phyloP scores from a whole-genome alignment of 2,113 vertebrate genomes.

The Tamias sibiricus region DNA sequence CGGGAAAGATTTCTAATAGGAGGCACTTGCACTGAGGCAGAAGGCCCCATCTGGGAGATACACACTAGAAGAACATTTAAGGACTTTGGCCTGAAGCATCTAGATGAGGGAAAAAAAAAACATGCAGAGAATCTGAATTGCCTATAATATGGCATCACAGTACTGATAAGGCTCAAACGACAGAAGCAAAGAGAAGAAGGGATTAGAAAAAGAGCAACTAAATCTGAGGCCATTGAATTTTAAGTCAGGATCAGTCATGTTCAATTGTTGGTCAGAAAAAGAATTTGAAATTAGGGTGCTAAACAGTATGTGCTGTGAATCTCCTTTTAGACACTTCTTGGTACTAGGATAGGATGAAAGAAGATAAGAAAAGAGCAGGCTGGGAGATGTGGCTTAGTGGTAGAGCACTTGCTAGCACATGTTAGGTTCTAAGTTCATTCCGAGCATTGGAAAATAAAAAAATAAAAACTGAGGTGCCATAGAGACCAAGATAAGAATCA shows the following conservation, averaged over 20 bases:
- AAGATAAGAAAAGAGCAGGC: too few relatives aligned
- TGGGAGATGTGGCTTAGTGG: too few relatives aligned
- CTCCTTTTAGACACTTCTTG: not conserved
- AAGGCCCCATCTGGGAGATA: not conserved
- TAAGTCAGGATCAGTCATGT: not conserved
- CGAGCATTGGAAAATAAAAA: too few relatives aligned
- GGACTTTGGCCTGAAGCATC: not conserved
- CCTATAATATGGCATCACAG: not conserved
- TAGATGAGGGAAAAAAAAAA: not conserved
- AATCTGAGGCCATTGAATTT: not conserved
- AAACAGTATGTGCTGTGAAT: not conserved
- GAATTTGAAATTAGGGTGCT: not conserved
- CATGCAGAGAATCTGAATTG: not conserved
- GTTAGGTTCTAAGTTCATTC: too few relatives aligned
- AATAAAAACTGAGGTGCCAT: accelerated
- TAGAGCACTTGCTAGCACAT: too few relatives aligned
- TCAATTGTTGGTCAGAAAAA: not conserved
- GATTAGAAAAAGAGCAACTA: not conserved
- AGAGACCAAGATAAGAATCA: not conserved
- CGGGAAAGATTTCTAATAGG: not conserved
- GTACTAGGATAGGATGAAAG: not conserved
- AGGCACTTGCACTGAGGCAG: not conserved
- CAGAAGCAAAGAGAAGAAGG: not conserved
- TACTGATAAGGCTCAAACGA: not conserved
- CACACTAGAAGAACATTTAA: not conserved